These are phyloP conservation scores for Crenuchus spilurus DNA, from an alignment of 2,797 vertebrate species.

Conservation along the genomic window DNA sequence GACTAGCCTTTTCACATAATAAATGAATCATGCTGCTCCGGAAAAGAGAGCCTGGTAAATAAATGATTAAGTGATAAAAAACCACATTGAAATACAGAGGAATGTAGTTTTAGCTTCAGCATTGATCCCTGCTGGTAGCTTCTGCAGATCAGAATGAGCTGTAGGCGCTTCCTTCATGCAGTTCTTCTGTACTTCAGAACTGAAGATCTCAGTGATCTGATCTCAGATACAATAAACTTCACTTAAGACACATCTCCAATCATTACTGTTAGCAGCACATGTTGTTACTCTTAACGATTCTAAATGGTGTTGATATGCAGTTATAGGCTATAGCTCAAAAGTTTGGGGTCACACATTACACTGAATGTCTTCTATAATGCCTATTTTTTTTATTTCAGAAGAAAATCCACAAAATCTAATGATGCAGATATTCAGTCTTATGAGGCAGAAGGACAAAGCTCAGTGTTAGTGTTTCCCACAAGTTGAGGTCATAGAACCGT, in stretches of 20 bases:
- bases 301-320: background rate
- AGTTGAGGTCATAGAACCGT: too few species aligned
- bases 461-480: too few species aligned
- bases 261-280: background rate
- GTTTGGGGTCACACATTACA: too few species aligned
- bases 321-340: too few species aligned
- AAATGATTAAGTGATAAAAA: conserved; percentile 15
- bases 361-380: too few species aligned
- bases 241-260: background rate
- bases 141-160: background rate
- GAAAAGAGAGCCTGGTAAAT: background rate
- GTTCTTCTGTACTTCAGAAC: background rate
- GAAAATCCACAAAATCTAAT: too few species aligned
- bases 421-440: too few species aligned
- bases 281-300: background rate
- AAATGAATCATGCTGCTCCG: conserved; percentile 31
- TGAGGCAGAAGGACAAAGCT: too few species aligned
- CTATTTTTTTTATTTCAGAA: too few species aligned
- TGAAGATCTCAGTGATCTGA: background rate
- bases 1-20: conserved; percentile 31
- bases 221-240: background rate
- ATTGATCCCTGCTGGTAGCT: background rate
- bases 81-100: background rate
- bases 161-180: background rate
- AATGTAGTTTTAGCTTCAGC: background rate